Evolutionary conservation across 2,888 invertebrate genomes (phyloP), one percentile per base, ranked within the genome.

Genomic region (Smittia sp.): DNA sequence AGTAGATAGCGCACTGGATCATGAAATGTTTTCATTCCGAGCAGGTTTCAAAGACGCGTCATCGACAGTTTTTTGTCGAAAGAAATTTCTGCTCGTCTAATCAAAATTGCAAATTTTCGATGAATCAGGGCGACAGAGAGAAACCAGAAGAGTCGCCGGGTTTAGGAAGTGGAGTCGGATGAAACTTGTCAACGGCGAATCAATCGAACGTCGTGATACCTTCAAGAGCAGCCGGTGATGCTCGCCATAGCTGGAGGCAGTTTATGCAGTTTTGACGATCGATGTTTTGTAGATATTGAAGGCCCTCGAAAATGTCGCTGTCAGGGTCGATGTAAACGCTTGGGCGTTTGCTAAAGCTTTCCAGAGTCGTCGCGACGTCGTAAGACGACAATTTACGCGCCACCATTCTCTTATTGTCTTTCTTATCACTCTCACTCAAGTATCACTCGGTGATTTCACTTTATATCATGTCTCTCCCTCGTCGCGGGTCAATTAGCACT

Each of bases 291-390:
- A 73, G 46, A 46, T 73, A 73, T 20, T 73, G 73, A 11, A 73
- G 54, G 0, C 46, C 73, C 11, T 63, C 73, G 32, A 46, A 73
- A 22, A 73, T 24, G 39, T 82, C 83, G 76, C 83, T 82, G 75
- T 82, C 83, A 75, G 83, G 82, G 80, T 82, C 82, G 72, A 82
- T 83, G 76, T 82, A 82, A 77, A 81, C 79, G 77, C 83, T 82
- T 76, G 82, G 81, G 67, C 82, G 82, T 76, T 81, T 82, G 15
- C 39, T 25, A 74, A 80, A 80, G 41, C 79, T 80, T 75, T 82
- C 82, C 76, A 82, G 11, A 2, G 72, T 32, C 7, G 39, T 15
- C 1, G 24, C 20, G 13, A 15, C 41, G 22, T 69, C 69, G 39
- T 62, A 65, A 11, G 73, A 73, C 18, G 73, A 65, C 32, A 52